These are phyloP conservation scores for Anas georgica DNA, from an alignment of 2,797 vertebrate species.

Conservation along the genomic window DNA sequence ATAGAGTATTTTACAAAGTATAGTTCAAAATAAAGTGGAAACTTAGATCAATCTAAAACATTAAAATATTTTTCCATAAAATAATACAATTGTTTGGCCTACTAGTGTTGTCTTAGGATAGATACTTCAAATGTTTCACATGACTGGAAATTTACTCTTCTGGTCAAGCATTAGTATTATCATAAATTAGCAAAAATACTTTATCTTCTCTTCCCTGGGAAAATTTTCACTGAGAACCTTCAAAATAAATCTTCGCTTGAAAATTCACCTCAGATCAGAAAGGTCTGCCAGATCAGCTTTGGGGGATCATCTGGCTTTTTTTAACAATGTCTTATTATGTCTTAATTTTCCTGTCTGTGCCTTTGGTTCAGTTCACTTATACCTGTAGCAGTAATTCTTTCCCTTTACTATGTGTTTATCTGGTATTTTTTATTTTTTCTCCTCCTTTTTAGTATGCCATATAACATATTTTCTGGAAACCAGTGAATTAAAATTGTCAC, in stretches of 20 bases:
- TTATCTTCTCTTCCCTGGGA: not conserved
- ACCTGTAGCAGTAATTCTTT: not conserved
- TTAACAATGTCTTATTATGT: not conserved
- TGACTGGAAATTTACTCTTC: not conserved
- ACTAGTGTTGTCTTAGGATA: not conserved
- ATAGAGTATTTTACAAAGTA: not conserved
- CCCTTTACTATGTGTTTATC: not conserved
- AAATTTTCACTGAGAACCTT: not conserved
- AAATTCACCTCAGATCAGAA: not conserved
- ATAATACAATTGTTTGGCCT: not conserved
- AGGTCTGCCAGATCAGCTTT: not conserved
- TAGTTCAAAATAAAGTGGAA: not conserved
- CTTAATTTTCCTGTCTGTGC: not conserved
- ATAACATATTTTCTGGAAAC: not conserved
- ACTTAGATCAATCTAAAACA: not conserved
- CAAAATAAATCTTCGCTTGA: not conserved
- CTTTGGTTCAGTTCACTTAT: not conserved
- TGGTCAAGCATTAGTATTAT: not conserved
- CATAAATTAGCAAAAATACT: not conserved
- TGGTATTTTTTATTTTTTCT: not conserved
- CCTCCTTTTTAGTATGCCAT: not conserved
- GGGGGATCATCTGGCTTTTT: not conserved
- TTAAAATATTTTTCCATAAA: not conserved
- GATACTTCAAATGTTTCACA: not conserved
- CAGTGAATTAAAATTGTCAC: not conserved